phyloP scores from a whole-genome alignment of 2,888 invertebrate genomes.

The Plagiodera versicolora region DNA sequence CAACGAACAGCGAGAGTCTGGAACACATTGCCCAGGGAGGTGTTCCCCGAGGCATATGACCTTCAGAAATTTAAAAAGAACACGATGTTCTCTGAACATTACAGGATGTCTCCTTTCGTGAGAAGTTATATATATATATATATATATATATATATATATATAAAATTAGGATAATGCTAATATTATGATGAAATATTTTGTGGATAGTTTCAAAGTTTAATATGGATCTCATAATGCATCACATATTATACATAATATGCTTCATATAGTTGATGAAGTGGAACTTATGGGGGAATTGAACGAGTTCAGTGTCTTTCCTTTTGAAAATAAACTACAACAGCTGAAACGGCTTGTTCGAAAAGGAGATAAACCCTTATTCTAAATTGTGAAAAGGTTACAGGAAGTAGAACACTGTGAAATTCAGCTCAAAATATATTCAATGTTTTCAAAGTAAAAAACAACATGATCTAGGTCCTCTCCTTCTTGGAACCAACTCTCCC shows the following conservation, averaged over 20 bases:
- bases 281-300: constrained; percentile 31
- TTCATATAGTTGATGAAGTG: constrained; percentile 32
- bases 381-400: constrained; percentile 15
- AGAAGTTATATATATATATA: too few species aligned
- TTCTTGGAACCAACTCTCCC: constrained; percentile 14
- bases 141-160: constrained; percentile 12
- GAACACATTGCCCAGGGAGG: too few species aligned
- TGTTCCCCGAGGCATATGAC: too few species aligned
- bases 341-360: constrained; percentile 26
- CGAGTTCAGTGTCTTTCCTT: constrained; percentile 16
- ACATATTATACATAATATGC: constrained; percentile 35
- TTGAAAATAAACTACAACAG: constrained; percentile 31
- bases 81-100: too few species aligned
- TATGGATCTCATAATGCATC: constrained; percentile 31
- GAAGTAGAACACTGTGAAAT: constrained; percentile 12
- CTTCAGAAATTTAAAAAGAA: too few species aligned
- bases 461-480: constrained; percentile 15
- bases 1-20: too few species aligned
- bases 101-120: too few species aligned
- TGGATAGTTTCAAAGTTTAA: constrained; percentile 23
- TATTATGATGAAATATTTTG: constrained; percentile 30
- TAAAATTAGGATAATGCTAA: constrained; percentile 11
- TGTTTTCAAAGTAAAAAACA: constrained; percentile 7
- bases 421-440: constrained; percentile 2
- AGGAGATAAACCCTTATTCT: constrained; percentile 15